Evolutionary conservation across 2,797 vertebrate species (phyloP).

Genomic region (Hyperoplus lanceolatus): DNA sequence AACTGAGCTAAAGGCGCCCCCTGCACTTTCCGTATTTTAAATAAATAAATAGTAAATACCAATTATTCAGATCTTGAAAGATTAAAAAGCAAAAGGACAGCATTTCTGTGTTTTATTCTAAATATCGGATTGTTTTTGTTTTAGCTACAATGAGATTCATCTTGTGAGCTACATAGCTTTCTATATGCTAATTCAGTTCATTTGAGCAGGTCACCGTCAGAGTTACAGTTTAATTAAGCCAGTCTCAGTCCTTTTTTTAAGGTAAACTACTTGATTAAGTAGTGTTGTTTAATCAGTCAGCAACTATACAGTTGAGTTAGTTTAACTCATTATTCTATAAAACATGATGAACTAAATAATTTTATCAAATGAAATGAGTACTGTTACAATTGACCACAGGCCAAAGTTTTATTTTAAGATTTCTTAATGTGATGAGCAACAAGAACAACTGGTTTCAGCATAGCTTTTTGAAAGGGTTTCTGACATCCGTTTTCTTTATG

Average conservation of each 20-base stretch:
- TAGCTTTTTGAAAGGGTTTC: too few relatives aligned
- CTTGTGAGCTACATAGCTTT: neutral
- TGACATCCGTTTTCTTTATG: too few relatives aligned
- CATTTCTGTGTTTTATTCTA: neutral
- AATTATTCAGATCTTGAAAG: too few relatives aligned
- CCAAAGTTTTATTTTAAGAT: neutral
- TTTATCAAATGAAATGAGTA: too few relatives aligned
- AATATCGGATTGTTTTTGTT: neutral
- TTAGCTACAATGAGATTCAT: neutral
- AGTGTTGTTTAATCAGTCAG: constrained; percentile 17
- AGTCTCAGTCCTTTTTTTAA: neutral
- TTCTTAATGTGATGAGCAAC: neutral
- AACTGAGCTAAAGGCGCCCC: too few relatives aligned
- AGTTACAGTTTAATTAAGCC: neutral
- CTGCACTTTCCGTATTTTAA: too few relatives aligned
- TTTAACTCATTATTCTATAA: too few relatives aligned
- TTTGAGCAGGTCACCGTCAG: neutral
- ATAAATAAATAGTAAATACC: too few relatives aligned
- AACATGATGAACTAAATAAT: too few relatives aligned
- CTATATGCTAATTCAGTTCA: neutral
- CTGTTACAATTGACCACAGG: neutral
- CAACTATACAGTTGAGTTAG: neutral
- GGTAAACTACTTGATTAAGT: neutral
- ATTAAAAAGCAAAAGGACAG: neutral
- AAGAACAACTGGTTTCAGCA: neutral